Evolutionary conservation across 2,113 vertebrate species (phyloP), one percentile per base, ranked within the genome.

Genomic region (Pimephales promelas): DNA sequence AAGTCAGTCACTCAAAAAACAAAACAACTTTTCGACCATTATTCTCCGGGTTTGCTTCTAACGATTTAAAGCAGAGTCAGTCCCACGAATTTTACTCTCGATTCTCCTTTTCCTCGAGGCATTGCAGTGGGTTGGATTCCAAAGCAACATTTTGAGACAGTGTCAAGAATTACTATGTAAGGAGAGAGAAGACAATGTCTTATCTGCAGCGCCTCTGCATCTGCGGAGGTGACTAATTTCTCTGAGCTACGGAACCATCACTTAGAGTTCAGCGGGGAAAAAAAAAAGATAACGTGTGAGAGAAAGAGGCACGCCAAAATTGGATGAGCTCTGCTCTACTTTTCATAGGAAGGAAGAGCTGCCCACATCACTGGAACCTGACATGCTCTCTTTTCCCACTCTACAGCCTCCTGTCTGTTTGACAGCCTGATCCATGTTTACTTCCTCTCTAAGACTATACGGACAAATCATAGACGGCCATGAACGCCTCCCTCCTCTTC

Each of bases 161-260:
- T 86, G 88, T 71, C 80, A 61, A 20, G 86, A 92, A 90, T 92
- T 88, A 89, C 52, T 88, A 90, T 85, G 81, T 81, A 86, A 81
- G 77, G 43, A 84, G 85, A 85, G 85, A 92, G 87, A 92, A 92
- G 81, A 84, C 86, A 90, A 64, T 57, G 81, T 70, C 73, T 83
- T 75, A 13, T 82, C 54, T 54, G 71, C 73, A 43, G 40, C 34
- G 47, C 64, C 49, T 85, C 54, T 68, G 78, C 75, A 85, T 86
- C 79, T 72, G 74, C 72, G 85, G 36, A 86, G 87, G 90, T 90
- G 92, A 91, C 90, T 92, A 93, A 94, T 94, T 94, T 94, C 93
- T 94, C 91, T 26, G 88, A 92, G 92, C 93, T 87, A 91, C 92
- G 92, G 88, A 92, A 87, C 86, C 86, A 78, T 86, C 22, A 3